phyloP scores from a whole-genome alignment of 35 echinoderm and acorn worm species.

The Amphiura filiformis region DNA sequence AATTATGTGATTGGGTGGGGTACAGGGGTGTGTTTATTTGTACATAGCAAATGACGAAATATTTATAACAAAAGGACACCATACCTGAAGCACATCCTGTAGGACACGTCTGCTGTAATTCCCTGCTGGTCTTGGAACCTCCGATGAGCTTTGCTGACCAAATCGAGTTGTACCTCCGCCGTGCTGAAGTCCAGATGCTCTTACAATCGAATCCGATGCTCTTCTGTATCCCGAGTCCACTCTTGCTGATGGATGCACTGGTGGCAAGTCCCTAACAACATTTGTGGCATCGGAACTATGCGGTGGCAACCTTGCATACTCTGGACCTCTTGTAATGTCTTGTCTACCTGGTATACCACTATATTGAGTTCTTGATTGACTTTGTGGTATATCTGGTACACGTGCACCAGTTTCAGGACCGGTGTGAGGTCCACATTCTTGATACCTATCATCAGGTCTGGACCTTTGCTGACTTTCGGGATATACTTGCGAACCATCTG shows the following conservation, averaged over 20 bases:
- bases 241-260: not conserved
- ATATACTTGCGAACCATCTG: not conserved
- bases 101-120: conserved; percentile 75
- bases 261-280: not conserved
- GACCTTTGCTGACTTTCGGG: not conserved
- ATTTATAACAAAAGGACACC: too few relatives aligned
- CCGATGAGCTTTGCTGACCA: not conserved
- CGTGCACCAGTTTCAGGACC: not conserved
- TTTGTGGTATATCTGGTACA: not conserved
- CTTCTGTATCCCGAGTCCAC: not conserved
- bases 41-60: too few relatives aligned
- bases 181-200: not conserved
- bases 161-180: not conserved
- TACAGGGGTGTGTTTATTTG: too few relatives aligned
- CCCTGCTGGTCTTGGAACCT: conserved; percentile 46
- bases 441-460: not conserved
- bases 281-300: not conserved
- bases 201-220: not conserved
- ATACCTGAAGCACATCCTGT: conserved; percentile 60
- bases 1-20: too few relatives aligned
- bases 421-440: not conserved
- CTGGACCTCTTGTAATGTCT: not conserved
- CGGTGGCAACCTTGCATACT: not conserved
- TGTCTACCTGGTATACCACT: not conserved
- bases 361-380: not conserved